Conservation (phyloP, 23 tunicate genomes). For the Trididemnum clinides region DNA sequence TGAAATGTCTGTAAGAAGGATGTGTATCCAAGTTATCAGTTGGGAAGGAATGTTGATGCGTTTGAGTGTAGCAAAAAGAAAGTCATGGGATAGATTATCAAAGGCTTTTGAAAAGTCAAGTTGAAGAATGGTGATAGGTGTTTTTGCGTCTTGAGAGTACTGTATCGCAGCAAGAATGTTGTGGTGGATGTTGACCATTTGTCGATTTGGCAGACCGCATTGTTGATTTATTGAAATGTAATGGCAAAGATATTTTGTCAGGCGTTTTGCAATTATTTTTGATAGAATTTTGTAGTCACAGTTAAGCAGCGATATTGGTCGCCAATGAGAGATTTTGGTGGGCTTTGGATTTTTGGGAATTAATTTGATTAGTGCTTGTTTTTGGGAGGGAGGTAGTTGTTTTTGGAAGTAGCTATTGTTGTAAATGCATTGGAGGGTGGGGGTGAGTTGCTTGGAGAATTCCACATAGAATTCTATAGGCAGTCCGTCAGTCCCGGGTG, state of each 20-base stretch:
- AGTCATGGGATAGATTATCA: background rate
- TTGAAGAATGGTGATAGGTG: background rate
- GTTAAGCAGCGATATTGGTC: background rate
- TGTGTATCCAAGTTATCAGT: background rate
- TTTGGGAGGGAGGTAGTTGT: background rate
- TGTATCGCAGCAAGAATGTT: background rate
- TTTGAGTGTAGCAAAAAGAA: background rate
- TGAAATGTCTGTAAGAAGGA: background rate
- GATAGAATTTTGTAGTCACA: constrained; percentile 5
- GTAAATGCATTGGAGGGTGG: background rate
- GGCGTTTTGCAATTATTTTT: background rate
- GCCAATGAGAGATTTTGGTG: background rate
- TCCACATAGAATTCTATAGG: background rate
- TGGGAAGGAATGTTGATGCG: background rate
- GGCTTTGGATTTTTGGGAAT: background rate
- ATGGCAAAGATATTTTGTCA: background rate
- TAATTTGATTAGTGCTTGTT: background rate
- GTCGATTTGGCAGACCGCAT: background rate
- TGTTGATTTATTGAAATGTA: background rate
- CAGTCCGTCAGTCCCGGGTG: background rate
- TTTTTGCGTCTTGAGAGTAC: background rate
- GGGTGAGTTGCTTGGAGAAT: background rate
- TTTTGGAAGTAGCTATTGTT: background rate
- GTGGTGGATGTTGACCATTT: background rate
- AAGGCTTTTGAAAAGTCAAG: constrained; percentile 9